Conservation (phyloP, 2,888 invertebrate genomes). For the Drosophila lutescens region DNA sequence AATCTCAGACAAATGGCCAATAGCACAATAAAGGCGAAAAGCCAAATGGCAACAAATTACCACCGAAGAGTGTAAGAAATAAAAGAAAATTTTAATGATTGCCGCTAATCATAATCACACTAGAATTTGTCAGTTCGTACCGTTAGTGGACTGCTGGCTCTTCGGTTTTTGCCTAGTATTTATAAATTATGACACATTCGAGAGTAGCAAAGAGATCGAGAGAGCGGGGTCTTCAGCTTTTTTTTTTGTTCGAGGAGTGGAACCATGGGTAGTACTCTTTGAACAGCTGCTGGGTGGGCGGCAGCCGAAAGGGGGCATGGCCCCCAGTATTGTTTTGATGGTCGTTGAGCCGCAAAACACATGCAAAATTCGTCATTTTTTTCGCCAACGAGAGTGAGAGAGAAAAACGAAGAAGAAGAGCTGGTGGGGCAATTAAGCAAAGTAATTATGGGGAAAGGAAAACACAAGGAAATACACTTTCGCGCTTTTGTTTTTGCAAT, state of each 20-base stretch:
- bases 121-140: conserved; percentile 56
- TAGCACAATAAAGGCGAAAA: conserved; percentile 3
- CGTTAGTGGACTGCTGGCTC: conserved; percentile 57
- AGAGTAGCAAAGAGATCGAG: conserved; percentile 35
- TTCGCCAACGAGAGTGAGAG: conserved; percentile 32
- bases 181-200: conserved; percentile 82
- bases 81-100: conserved; percentile 12
- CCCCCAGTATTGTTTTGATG: conserved; percentile 57
- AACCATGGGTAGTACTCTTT: conserved; percentile 45
- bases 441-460: conserved; percentile 45
- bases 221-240: conserved; percentile 7
- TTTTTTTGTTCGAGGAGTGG: conserved; percentile 5
- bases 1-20: conserved; percentile 31
- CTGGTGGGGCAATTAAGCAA: conserved; percentile 54
- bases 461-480: conserved; percentile 61
- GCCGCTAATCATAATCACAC: conserved; percentile 57
- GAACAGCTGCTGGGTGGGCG: conserved; percentile 74
- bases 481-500: conserved; percentile 55
- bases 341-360: conserved; percentile 41
- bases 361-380: conserved; percentile 41
- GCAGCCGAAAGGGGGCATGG: conserved; percentile 40
- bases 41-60: conserved; percentile 39
- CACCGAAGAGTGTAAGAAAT: conserved; percentile 22
- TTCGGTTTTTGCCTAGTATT: conserved; percentile 70
- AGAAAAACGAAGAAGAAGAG: conserved; percentile 22